Conservation (phyloP, 2,797 vertebrate species). For the Bovichtus diacanthus region DNA sequence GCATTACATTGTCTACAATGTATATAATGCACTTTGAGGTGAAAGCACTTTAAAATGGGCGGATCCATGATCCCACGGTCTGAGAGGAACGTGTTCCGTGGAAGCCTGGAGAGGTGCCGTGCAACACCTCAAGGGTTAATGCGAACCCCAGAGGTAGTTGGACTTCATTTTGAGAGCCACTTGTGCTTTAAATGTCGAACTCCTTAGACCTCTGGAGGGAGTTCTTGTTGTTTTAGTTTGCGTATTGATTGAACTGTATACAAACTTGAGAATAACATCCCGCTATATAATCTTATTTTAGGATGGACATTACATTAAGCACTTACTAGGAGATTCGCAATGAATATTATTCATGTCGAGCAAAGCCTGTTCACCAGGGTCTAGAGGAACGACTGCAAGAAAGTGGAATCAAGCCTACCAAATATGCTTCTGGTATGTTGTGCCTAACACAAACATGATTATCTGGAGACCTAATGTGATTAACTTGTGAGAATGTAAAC, state of each 20-base stretch:
- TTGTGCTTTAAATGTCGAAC: constrained; percentile 26
- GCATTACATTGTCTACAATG: not conserved
- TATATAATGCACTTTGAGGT: not conserved
- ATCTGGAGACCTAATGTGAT: constrained; percentile 74
- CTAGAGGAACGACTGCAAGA: constrained; percentile 25
- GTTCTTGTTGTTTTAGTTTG: constrained; percentile 33
- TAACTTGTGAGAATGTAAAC: constrained; percentile 63
- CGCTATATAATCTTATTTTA: constrained; percentile 44
- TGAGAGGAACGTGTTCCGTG: not conserved
- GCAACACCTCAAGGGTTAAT: constrained; percentile 1
- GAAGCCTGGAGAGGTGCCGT: constrained; percentile 1
- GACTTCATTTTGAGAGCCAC: constrained; percentile 24
- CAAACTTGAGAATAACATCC: constrained; percentile 25
- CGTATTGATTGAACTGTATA: constrained; percentile 42
- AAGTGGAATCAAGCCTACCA: constrained; percentile 34
- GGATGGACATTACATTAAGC: constrained; percentile 40
- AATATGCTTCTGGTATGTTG: constrained; percentile 62
- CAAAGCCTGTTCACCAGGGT: constrained; percentile 57
- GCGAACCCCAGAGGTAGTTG: not conserved
- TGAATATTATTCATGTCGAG: constrained; percentile 49
- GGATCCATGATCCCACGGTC: constrained; percentile 13
- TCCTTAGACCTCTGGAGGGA: constrained; percentile 5
- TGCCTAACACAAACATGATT: constrained; percentile 66
- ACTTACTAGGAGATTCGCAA: constrained; percentile 39
- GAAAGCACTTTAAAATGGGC: constrained; percentile 1